These are phyloP conservation scores for Beris morrisii DNA, from an alignment of 2,888 invertebrate species.

Conservation along the genomic window DNA sequence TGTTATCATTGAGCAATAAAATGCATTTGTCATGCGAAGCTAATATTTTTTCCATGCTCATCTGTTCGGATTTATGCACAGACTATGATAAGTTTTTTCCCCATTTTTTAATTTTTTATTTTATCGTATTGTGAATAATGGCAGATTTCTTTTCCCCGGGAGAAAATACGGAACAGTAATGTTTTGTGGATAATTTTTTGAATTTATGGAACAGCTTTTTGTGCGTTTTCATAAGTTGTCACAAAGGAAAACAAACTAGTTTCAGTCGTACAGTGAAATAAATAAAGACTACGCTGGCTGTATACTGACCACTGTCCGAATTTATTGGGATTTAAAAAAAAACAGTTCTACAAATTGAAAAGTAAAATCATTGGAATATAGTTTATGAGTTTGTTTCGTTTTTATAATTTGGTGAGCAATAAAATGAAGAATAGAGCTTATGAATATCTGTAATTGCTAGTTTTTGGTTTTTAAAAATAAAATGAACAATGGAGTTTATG, in stretches of 20 bases:
- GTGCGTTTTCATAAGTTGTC: conserved; percentile 19
- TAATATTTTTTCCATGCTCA: conserved; percentile 17
- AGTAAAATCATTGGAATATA: conserved; percentile 1
- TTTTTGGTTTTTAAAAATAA: too few relatives aligned
- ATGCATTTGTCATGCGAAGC: conserved; percentile 29
- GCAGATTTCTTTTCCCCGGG: too few relatives aligned
- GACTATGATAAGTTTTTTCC: conserved; percentile 7
- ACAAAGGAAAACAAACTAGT: conserved; percentile 23
- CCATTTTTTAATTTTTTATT: neutral
- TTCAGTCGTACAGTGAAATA: conserved; percentile 15
- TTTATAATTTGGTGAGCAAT: too few relatives aligned
- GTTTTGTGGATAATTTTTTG: neutral
- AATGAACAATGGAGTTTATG: too few relatives aligned
- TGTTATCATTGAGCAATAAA: conserved; percentile 21
- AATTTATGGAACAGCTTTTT: conserved; percentile 26
- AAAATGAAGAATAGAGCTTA: too few relatives aligned
- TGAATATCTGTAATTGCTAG: too few relatives aligned
- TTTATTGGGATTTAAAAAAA: neutral
- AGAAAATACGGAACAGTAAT: too few relatives aligned
- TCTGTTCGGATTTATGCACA: conserved; percentile 9
- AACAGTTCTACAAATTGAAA: conserved; percentile 17
- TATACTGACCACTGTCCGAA: conserved; percentile 2
- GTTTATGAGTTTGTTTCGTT: too few relatives aligned
- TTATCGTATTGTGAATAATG: too few relatives aligned
- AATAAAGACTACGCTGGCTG: conserved; percentile 20